Percentiles rank a stretch among this genome's conserved stretches.
Conservation (phyloP, 2,797 vertebrate genomes). For the Bradypodion pumilum region DNA sequence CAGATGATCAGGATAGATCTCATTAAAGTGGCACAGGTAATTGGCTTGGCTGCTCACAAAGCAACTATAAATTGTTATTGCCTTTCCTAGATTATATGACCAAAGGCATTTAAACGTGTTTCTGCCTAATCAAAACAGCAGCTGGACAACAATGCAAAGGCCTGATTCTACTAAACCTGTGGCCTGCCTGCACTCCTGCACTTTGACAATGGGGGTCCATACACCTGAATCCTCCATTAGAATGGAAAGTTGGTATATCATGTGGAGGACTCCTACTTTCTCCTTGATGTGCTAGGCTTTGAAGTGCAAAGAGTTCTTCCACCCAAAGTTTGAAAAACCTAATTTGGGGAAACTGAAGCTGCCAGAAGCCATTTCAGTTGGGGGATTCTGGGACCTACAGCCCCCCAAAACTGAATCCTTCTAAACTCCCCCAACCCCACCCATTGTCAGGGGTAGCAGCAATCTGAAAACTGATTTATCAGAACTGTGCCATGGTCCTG, state of each 20-base stretch:
- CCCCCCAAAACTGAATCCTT: no score
- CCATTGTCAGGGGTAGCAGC: not conserved
- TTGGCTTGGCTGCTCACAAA: conserved; percentile 35
- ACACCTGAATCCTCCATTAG: not conserved
- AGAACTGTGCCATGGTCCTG: not conserved
- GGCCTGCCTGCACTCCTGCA: not conserved
- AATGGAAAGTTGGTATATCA: no score
- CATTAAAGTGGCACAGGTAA: conserved; percentile 19
- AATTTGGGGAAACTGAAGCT: no score
- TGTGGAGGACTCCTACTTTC: not conserved
- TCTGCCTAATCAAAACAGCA: conserved; percentile 31
- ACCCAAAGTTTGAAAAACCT: no score
- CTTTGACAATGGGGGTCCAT: no score
- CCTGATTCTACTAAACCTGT: not conserved
- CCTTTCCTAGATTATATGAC: conserved; percentile 41
- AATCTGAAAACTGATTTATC: not conserved
- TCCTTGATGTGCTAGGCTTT: not conserved
- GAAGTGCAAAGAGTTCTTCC: no score
- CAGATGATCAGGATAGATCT: not conserved
- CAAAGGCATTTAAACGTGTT: conserved; percentile 23
- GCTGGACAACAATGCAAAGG: not conserved
- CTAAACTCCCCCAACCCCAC: no score
- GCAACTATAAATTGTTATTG: conserved; percentile 19
- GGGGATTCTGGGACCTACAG: no score
- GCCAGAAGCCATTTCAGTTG: no score